phyloP scores from a whole-genome alignment of 1,140 invertebrate species.

The Lordiphosa stackelbergi region DNA sequence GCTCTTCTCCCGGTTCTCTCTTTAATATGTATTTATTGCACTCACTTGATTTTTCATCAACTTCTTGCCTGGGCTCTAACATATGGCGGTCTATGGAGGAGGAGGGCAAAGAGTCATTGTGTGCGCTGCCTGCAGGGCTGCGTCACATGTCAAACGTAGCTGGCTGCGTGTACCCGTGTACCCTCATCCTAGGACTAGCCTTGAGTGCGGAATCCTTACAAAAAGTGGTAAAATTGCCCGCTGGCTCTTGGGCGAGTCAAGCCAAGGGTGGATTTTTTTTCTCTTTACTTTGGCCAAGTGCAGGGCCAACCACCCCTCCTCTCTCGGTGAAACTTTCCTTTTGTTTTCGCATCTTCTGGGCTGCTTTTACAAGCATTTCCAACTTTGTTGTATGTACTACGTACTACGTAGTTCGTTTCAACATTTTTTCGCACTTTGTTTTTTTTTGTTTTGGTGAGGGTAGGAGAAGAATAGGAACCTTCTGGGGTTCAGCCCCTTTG shows the following conservation, averaged over 20 bases:
- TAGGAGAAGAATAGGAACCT: neutral
- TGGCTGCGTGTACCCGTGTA: slow-evolving; percentile 4
- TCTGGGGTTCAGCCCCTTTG: neutral
- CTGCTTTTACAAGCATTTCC: slow-evolving; percentile 10
- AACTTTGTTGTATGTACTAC: slow-evolving; percentile 9
- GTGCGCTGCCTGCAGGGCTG: slow-evolving; percentile 15
- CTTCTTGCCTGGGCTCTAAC: slow-evolving; percentile 9
- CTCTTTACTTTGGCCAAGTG: slow-evolving; percentile 34
- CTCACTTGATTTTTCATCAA: slow-evolving; percentile 61
- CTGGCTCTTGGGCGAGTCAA: slow-evolving; percentile 21
- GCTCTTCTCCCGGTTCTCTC: slow-evolving; percentile 7
- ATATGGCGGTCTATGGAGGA: slow-evolving; percentile 16
- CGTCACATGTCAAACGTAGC: slow-evolving; percentile 17
- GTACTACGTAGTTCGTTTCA: slow-evolving; percentile 26
- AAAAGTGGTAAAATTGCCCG: slow-evolving; percentile 69
- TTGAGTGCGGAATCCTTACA: slow-evolving; percentile 67
- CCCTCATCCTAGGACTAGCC: slow-evolving; percentile 29
- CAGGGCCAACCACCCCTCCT: slow-evolving; percentile 35
- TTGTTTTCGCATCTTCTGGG: slow-evolving; percentile 45
- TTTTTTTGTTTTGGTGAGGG: neutral
- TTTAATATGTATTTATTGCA: slow-evolving; percentile 56
- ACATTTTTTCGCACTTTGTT: slow-evolving; percentile 25
- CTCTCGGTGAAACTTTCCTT: slow-evolving; percentile 35
- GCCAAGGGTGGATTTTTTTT: slow-evolving; percentile 56
- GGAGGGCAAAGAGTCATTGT: neutral